phyloP scores from a whole-genome alignment of 2,888 invertebrate genomes.

The Campaea margaritaria region DNA sequence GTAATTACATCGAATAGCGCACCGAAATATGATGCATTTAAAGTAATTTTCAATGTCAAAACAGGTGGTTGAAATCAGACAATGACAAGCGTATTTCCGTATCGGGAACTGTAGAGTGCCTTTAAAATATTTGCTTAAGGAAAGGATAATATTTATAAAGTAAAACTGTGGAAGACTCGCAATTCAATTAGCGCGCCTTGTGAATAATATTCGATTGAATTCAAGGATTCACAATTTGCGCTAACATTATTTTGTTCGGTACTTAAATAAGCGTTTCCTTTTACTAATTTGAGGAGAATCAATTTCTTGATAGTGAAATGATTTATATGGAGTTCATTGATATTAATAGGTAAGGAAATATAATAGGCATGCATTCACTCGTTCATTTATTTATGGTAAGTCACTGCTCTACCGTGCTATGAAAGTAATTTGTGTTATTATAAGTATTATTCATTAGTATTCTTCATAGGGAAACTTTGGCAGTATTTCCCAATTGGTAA shows the following conservation, averaged over 20 bases:
- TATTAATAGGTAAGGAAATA: too few relatives aligned
- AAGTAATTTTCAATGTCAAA: slow-evolving; percentile 54
- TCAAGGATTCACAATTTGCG: slow-evolving; percentile 9
- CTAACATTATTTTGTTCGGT: neutral
- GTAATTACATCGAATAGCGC: neutral
- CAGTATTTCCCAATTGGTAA: too few relatives aligned
- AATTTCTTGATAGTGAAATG: too few relatives aligned
- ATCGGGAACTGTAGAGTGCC: slow-evolving; percentile 7
- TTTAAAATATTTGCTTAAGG: slow-evolving; percentile 37
- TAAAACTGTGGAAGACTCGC: slow-evolving; percentile 13
- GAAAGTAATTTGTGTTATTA: too few relatives aligned
- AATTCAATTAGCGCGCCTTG: slow-evolving; percentile 19
- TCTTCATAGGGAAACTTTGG: too few relatives aligned
- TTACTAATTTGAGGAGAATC: neutral
- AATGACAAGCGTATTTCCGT: slow-evolving; percentile 25
- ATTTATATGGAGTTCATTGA: too few relatives aligned
- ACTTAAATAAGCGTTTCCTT: neutral
- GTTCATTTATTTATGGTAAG: too few relatives aligned
- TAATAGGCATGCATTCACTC: too few relatives aligned
- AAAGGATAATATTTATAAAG: slow-evolving; percentile 30
- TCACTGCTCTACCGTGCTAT: too few relatives aligned
- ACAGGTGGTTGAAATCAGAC: slow-evolving; percentile 51
- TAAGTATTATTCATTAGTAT: too few relatives aligned
- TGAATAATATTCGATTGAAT: slow-evolving; percentile 15
- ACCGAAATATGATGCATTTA: slow-evolving; percentile 11